These are phyloP conservation scores for Dascillus cervinus DNA, from an alignment of 2,888 invertebrate species.

Conservation along the genomic window DNA sequence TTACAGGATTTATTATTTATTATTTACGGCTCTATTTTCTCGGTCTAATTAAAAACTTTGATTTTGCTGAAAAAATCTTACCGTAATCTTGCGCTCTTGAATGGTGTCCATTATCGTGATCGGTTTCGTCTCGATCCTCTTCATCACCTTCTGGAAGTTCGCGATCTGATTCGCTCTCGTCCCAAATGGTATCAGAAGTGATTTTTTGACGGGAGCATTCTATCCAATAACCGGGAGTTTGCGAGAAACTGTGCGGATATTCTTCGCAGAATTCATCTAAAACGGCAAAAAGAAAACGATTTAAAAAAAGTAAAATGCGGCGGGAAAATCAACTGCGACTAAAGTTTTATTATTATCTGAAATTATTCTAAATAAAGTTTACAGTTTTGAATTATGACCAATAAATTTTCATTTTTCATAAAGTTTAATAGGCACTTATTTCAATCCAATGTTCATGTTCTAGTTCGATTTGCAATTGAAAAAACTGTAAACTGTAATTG, in stretches of 20 bases:
- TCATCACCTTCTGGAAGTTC: constrained; percentile 49
- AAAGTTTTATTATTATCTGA: no score
- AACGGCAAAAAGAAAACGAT: constrained; percentile 27
- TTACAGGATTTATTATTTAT: no score
- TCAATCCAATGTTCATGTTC: not conserved
- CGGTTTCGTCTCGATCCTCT: constrained; percentile 37
- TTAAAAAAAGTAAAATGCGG: no score
- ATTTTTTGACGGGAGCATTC: constrained; percentile 92
- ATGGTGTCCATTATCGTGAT: constrained; percentile 38
- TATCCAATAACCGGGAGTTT: constrained; percentile 92
- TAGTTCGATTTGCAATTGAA: no score
- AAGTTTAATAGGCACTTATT: not conserved
- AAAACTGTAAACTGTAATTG: no score
- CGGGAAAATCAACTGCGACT: no score
- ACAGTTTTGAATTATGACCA: no score
- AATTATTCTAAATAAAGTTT: no score
- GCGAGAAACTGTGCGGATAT: constrained; percentile 84
- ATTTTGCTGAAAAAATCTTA: no score
- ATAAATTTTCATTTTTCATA: no score
- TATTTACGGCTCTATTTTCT: no score
- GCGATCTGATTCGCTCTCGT: constrained; percentile 72
- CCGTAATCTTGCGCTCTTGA: constrained; percentile 20
- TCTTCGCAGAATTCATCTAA: constrained; percentile 90
- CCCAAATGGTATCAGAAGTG: constrained; percentile 75
- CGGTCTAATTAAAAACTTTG: no score